Evolutionary conservation across 1,140 invertebrate species (phyloP).

Genomic region (Pseudomyrmex dendroicus): DNA sequence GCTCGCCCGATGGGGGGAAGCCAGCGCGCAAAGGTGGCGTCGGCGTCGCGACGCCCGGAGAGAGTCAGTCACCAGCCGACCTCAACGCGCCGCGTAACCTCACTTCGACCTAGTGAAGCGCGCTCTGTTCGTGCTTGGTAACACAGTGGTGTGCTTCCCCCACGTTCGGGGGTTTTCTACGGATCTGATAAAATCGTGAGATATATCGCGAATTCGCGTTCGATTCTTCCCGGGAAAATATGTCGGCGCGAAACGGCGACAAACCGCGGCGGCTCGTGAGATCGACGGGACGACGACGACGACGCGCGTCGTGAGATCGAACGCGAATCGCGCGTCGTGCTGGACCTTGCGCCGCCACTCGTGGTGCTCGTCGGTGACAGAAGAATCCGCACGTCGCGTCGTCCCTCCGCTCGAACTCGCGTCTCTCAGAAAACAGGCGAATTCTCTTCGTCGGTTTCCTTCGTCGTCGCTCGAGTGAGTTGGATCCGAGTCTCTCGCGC

Average conservation of each 20-base stretch:
- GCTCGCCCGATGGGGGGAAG: slow-evolving; percentile 58
- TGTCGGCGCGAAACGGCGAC: neutral
- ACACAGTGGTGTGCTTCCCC: neutral
- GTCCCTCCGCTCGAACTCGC: neutral
- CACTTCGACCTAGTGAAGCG: slow-evolving; percentile 39
- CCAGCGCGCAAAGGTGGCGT: slow-evolving; percentile 81
- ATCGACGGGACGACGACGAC: neutral
- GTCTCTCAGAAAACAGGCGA: neutral
- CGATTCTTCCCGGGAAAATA: too few relatives aligned
- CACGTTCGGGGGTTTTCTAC: neutral
- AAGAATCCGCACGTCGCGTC: neutral
- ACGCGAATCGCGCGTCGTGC: slow-evolving; percentile 31
- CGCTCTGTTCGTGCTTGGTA: neutral
- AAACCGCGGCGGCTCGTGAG: neutral
- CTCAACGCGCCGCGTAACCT: slow-evolving; percentile 78
- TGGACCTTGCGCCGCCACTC: slow-evolving; percentile 21
- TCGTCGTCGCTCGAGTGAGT: neutral
- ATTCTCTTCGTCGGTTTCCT: neutral
- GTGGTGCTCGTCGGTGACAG: slow-evolving; percentile 15
- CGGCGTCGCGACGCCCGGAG: slow-evolving; percentile 83
- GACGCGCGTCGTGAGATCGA: slow-evolving; percentile 31
- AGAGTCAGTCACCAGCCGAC: slow-evolving; percentile 83
- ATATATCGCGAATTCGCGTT: neutral
- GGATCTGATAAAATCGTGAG: neutral
- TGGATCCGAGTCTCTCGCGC: neutral